Evolutionary conservation across 2,113 vertebrate species (phyloP), one percentile per base, ranked within the genome.

Genomic region (Theristicus caerulescens): DNA sequence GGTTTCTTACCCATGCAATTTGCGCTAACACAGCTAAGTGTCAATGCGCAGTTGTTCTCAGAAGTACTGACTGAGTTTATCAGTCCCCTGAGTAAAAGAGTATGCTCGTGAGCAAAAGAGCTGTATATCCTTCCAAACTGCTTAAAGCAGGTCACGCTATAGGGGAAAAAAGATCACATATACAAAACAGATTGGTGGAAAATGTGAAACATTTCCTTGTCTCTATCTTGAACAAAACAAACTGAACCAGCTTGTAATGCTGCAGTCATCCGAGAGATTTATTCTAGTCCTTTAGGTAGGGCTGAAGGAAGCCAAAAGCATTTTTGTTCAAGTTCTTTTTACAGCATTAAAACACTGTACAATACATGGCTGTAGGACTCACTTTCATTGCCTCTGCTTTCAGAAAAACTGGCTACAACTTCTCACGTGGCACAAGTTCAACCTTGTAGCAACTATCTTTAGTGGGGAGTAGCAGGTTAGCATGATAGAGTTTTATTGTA

Each of bases 141-240:
- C 73, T 93, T 90, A 88, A 91, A 88, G 38, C 66, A 90, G 67
- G 91, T 89, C 88, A 94, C 12, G 65, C 88, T 96, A 94, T 51
- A 94, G 52, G 78, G 87, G 69, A 55, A 85, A 61, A 95, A 81
- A 93, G 67, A 80, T 70, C 85, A 76, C 47, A 93, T 87, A 96
- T 44, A 95, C 94, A 96, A 95, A 97, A 94, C 81, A 96, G 89
- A 91, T 58, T 76, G 89, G 91, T 94, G 96, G 97, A 96, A 97
- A 96, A 97, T 90, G 84, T 95, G 94, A 97, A 97, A 94, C 92
- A 88, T 92, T 95, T 94, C 95, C 88, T 82, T 79, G 57, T 72
- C 94, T 84, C 77, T 93, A 64, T 93, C 96, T 94, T 40, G 86
- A 94, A 85, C 70, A 89, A 96, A 95, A 94, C 86, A 97, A 96